phyloP scores from a whole-genome alignment of 2,888 invertebrate species.

The Balanococcus diminutus region DNA sequence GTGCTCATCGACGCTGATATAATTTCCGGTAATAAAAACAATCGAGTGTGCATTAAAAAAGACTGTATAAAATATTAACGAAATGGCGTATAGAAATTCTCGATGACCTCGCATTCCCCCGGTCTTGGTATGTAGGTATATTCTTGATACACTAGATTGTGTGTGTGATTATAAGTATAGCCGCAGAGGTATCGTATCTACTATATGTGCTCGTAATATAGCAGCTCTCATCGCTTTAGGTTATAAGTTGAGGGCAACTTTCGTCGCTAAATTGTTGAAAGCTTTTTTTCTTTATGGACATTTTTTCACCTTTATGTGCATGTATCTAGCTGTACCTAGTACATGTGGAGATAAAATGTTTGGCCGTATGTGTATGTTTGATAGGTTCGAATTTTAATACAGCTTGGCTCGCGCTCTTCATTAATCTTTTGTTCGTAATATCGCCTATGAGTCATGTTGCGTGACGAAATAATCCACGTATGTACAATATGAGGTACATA shows the following conservation, averaged over 20 bases:
- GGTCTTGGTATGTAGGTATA: neutral
- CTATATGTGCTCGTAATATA: neutral
- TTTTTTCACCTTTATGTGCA: neutral
- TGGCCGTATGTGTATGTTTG: neutral
- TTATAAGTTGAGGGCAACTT: neutral
- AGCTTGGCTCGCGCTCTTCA: neutral
- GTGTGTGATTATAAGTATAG: slow-evolving; percentile 3
- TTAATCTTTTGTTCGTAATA: slow-evolving; percentile 23
- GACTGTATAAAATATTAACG: neutral
- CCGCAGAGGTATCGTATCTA: no score
- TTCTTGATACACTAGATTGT: slow-evolving; percentile 19
- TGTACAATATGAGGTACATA: neutral
- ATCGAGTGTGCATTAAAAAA: neutral
- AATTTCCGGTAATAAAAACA: slow-evolving; percentile 37
- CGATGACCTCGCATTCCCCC: slow-evolving; percentile 20
- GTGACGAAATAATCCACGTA: neutral
- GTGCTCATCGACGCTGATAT: neutral
- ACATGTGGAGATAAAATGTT: no score
- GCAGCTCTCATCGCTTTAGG: slow-evolving; percentile 9
- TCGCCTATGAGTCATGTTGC: neutral
- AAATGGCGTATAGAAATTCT: neutral
- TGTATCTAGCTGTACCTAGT: no score
- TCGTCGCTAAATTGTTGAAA: slow-evolving; percentile 3
- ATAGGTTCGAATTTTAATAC: neutral
- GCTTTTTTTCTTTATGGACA: neutral